A percentile compares a stretch with the other conserved stretches of the same genome.
Conservation (phyloP, 2,113 vertebrate genomes). For the Epinephelus moara region DNA sequence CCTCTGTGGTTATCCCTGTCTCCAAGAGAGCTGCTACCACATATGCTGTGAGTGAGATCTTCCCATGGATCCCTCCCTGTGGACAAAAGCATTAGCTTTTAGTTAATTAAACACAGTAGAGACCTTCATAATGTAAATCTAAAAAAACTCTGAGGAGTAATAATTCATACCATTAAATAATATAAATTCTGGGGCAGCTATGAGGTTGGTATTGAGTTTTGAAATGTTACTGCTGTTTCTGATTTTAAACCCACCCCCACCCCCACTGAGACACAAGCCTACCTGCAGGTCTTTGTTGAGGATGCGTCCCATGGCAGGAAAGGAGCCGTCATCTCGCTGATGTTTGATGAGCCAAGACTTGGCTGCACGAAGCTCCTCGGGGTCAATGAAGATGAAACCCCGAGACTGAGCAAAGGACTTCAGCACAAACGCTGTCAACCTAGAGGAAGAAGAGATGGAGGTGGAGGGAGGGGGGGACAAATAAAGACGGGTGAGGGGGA, state of each 20-base stretch:
- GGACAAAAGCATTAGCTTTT: constrained; percentile 33
- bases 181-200: background rate
- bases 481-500: constrained; percentile 2
- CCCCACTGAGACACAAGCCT: constrained; percentile 33
- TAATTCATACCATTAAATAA: background rate
- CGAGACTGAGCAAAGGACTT: constrained; percentile 95
- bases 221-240: background rate
- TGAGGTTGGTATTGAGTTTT: background rate
- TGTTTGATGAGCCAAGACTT: constrained; percentile 93
- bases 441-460: constrained; percentile 64
- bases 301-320: constrained; percentile 92
- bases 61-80: constrained; percentile 93
- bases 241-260: background rate
- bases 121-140: background rate
- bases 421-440: constrained; percentile 95
- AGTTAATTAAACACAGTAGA: background rate
- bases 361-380: constrained; percentile 88
- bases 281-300: constrained; percentile 97
- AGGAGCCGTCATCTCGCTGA: constrained; percentile 91
- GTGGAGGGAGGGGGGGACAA: constrained; percentile 10
- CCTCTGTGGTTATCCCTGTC: constrained; percentile 91
- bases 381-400: constrained; percentile 95
- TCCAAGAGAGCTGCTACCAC: constrained; percentile 93
- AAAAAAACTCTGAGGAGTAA: background rate
- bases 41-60: constrained; percentile 93